Percentiles rank a stretch among this genome's conserved stretches.
Conservation (phyloP, 2,797 vertebrate species). For the Hapalemur alaotrensis region DNA sequence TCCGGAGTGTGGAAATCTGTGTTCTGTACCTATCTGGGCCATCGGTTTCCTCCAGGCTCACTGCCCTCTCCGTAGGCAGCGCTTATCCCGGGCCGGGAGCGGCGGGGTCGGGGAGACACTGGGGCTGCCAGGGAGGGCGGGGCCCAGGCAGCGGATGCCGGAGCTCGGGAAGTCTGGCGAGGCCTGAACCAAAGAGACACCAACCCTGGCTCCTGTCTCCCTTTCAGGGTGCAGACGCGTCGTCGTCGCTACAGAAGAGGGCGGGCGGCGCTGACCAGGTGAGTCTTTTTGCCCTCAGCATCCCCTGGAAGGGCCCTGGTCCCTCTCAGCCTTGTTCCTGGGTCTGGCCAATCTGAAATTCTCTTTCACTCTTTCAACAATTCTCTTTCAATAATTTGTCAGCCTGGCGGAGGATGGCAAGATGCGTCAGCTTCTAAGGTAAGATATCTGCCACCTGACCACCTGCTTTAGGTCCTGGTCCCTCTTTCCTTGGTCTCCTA, state of each 20-base stretch:
- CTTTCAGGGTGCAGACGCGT: neutral
- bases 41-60: neutral
- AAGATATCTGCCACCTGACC: neutral
- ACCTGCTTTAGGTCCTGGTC: neutral
- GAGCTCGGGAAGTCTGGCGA: neutral
- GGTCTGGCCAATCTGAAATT: neutral
- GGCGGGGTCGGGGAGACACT: neutral
- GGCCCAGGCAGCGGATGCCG: neutral
- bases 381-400: neutral
- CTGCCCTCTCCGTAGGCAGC: neutral
- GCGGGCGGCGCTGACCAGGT: constrained; percentile 6
- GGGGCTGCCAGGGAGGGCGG: neutral
- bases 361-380: neutral
- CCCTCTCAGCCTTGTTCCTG: neutral
- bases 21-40: neutral
- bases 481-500: neutral
- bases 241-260: constrained; percentile 43
- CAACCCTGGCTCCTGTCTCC: neutral
- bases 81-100: neutral
- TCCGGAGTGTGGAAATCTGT: neutral
- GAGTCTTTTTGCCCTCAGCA: neutral
- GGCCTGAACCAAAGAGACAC: accelerated
- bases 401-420: neutral
- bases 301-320: neutral
- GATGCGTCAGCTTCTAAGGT: neutral